phyloP scores from a whole-genome alignment of 1,140 invertebrate species.

The Meloidogyne floridensis region DNA sequence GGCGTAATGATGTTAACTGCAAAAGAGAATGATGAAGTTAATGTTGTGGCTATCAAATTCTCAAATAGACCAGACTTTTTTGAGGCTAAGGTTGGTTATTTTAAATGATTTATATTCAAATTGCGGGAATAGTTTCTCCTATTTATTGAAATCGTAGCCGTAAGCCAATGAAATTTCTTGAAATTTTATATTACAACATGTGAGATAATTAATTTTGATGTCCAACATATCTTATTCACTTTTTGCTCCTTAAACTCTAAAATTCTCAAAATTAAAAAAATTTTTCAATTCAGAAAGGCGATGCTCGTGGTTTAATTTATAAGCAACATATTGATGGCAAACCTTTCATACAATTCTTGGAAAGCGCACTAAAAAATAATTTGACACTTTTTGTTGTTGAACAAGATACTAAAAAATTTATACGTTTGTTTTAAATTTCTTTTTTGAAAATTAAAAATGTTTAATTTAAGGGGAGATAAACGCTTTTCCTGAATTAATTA shows the following conservation, averaged over 20 bases:
- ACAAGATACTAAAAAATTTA: neutral
- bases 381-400: slow-evolving; percentile 9
- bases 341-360: slow-evolving; percentile 24
- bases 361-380: slow-evolving; percentile 17
- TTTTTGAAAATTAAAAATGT: neutral
- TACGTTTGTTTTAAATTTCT: slow-evolving; percentile 6
- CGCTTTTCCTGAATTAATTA: slow-evolving; percentile 6
- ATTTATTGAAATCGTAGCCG: neutral
- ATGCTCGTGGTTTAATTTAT: slow-evolving; percentile 20
- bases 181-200: no score
- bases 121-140: neutral
- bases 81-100: slow-evolving; percentile 24
- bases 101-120: neutral
- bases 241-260: no score
- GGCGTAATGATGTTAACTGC: neutral
- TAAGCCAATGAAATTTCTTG: no score
- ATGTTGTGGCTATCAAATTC: slow-evolving; percentile 11
- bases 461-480: slow-evolving; percentile 18
- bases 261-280: no score
- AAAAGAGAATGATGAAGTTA: neutral
- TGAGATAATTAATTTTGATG: no score
- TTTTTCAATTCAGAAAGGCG: neutral
- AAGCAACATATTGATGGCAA: neutral
- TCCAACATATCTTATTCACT: no score
- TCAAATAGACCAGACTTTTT: slow-evolving; percentile 22